These are phyloP conservation scores for Pterostichus madidus DNA, from an alignment of 2,888 invertebrate species.

Conservation along the genomic window DNA sequence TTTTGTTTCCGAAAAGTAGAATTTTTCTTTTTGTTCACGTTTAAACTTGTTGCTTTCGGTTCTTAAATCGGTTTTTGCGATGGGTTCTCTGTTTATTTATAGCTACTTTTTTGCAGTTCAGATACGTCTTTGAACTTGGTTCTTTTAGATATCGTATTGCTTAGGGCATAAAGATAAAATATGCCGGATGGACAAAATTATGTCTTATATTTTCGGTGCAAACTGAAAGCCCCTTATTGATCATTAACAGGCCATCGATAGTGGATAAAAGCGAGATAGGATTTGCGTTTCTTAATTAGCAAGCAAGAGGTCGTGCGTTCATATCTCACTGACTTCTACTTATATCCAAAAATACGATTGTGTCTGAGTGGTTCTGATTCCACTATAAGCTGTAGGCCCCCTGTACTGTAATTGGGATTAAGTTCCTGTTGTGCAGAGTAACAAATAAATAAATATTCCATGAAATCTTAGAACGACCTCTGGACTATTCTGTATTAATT, in stretches of 20 bases:
- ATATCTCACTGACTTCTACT: too few relatives aligned
- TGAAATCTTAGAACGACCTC: background rate
- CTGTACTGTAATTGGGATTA: too few relatives aligned
- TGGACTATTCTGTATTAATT: too few relatives aligned
- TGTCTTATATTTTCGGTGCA: background rate
- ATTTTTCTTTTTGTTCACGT: constrained; percentile 41
- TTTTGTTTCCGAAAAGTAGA: constrained; percentile 38
- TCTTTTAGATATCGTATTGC: constrained; percentile 13
- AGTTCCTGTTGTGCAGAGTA: too few relatives aligned
- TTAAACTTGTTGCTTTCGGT: constrained; percentile 45
- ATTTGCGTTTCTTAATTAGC: too few relatives aligned
- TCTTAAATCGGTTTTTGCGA: constrained; percentile 47
- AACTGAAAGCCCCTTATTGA: background rate
- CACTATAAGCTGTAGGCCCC: too few relatives aligned
- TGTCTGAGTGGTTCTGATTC: background rate
- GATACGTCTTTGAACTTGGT: constrained; percentile 21
- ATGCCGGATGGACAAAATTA: constrained; percentile 12
- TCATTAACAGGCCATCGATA: too few relatives aligned
- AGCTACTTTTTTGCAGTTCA: constrained; percentile 25
- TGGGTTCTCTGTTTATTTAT: constrained; percentile 44
- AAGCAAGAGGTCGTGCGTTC: too few relatives aligned
- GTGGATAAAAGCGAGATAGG: too few relatives aligned
- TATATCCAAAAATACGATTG: too few relatives aligned
- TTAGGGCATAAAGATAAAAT: constrained; percentile 33
- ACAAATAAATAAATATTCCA: background rate